A percentile compares a stretch with the other conserved stretches of the same genome.
Evolutionary conservation across 2,797 vertebrate genomes (phyloP).

Genomic region (Coregonus sp.): DNA sequence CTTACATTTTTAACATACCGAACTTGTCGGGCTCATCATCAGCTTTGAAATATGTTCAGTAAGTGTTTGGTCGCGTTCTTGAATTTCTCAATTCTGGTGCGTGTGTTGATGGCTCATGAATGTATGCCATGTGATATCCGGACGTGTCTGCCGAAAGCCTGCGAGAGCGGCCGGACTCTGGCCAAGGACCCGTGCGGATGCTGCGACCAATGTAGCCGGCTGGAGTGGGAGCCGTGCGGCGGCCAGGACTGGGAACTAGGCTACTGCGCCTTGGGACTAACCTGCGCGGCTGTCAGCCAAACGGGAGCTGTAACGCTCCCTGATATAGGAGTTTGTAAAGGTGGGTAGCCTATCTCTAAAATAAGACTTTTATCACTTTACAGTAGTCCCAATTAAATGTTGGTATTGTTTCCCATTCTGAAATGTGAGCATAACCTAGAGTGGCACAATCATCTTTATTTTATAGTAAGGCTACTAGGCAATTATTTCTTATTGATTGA

Average conservation of each 20-base stretch:
- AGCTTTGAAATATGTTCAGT: constrained; percentile 61
- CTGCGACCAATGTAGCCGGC: constrained; percentile 74
- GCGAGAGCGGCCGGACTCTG: constrained; percentile 67
- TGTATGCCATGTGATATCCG: constrained; percentile 75
- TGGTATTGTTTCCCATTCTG: neutral
- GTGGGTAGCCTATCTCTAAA: constrained; percentile 51
- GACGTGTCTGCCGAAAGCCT: constrained; percentile 65
- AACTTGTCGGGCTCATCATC: neutral
- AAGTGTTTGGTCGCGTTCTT: constrained; percentile 57
- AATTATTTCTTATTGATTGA: neutral
- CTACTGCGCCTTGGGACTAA: constrained; percentile 78
- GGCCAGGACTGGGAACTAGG: constrained; percentile 76
- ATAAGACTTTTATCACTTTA: neutral
- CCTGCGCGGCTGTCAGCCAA: constrained; percentile 72
- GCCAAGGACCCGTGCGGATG: constrained; percentile 79
- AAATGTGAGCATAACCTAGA: neutral
- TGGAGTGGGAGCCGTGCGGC: constrained; percentile 79
- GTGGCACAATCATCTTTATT: neutral
- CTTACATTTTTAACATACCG: constrained; percentile 20
- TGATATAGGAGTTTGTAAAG: constrained; percentile 78
- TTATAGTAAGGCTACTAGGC: too few species aligned
- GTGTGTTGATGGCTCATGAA: constrained; percentile 61
- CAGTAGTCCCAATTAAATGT: neutral
- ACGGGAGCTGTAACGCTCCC: constrained; percentile 64
- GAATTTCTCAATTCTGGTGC: constrained; percentile 60